These are phyloP conservation scores for Trichopoda pennipes DNA, from an alignment of 2,888 invertebrate genomes.

Conservation along the genomic window DNA sequence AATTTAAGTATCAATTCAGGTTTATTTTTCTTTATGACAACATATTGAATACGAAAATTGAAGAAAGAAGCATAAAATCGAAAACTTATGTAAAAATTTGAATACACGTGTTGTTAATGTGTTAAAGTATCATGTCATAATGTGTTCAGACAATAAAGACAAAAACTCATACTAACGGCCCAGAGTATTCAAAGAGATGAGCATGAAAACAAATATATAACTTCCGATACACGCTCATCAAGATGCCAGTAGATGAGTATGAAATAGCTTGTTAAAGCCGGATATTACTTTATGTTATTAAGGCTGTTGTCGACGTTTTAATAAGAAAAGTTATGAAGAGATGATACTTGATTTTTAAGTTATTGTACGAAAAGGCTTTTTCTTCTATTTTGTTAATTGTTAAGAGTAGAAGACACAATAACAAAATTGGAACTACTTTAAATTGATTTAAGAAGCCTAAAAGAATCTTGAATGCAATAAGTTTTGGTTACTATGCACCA, in stretches of 20 bases:
- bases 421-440: too few species aligned
- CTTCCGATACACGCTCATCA: constrained; percentile 14
- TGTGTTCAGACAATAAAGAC: constrained; percentile 34
- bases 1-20: constrained; percentile 58
- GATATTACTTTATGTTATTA: constrained; percentile 69
- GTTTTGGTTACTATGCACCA: too few species aligned
- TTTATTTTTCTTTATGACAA: not conserved
- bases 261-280: constrained; percentile 61
- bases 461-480: too few species aligned
- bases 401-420: too few species aligned
- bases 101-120: constrained; percentile 52
- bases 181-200: not conserved
- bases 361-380: too few species aligned
- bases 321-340: not conserved
- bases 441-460: too few species aligned
- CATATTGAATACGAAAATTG: constrained; percentile 22
- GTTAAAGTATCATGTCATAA: constrained; percentile 55
- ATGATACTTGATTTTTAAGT: not conserved
- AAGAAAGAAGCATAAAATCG: constrained; percentile 41
- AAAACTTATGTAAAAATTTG: constrained; percentile 51
- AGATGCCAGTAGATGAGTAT: constrained; percentile 14
- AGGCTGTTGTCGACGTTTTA: constrained; percentile 59
- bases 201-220: constrained; percentile 18
- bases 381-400: too few species aligned
- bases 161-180: not conserved